These are phyloP conservation scores for Ectemnius continuus DNA, from an alignment of 2,888 invertebrate species.

Conservation along the genomic window DNA sequence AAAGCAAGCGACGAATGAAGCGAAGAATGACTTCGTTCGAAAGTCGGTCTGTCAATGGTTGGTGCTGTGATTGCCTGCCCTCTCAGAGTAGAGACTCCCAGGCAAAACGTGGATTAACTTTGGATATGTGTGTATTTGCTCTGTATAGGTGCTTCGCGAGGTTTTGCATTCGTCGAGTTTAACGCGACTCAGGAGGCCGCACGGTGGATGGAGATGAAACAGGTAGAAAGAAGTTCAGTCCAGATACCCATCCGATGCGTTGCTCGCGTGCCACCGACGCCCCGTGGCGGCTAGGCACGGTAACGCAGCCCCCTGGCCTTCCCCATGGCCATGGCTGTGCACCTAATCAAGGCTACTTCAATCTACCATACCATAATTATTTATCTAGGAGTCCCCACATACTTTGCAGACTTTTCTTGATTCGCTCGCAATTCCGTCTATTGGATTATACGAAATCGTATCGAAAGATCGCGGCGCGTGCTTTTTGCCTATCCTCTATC, in stretches of 20 bases:
- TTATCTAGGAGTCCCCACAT: constrained; percentile 67
- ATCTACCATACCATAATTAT: constrained; percentile 73
- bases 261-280: constrained; percentile 76
- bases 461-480: constrained; percentile 55
- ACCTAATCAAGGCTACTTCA: constrained; percentile 76
- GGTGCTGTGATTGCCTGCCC: constrained; percentile 78
- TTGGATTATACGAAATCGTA: constrained; percentile 36
- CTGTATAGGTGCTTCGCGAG: constrained; percentile 92
- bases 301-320: constrained; percentile 75
- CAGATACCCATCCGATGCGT: constrained; percentile 76
- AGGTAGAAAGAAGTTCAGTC: constrained; percentile 82
- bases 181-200: constrained; percentile 91
- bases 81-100: constrained; percentile 77
- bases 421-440: constrained; percentile 54
- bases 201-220: constrained; percentile 95
- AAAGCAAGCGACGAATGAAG: constrained; percentile 61
- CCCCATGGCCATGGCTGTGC: constrained; percentile 76
- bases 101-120: constrained; percentile 78
- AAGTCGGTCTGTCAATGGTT: constrained; percentile 76
- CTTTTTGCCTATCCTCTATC: constrained; percentile 57
- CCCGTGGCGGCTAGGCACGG: constrained; percentile 77
- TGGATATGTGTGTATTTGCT: constrained; percentile 82
- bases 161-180: constrained; percentile 94
- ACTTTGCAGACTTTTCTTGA: constrained; percentile 61
- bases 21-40: constrained; percentile 72